These are phyloP conservation scores for Girardia tigrina DNA, from an alignment of 2,888 invertebrate genomes.

Conservation along the genomic window DNA sequence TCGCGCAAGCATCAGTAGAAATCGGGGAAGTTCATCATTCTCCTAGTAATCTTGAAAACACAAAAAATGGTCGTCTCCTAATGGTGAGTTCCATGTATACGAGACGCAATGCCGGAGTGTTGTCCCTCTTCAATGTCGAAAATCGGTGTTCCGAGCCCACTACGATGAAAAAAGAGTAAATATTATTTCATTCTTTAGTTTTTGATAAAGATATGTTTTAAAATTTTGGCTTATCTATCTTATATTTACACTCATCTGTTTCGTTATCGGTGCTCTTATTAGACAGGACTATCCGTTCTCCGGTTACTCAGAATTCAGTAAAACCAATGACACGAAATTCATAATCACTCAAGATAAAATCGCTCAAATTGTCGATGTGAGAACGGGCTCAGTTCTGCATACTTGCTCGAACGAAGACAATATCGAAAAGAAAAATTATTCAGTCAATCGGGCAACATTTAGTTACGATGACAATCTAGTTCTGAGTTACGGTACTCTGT, in stretches of 20 bases:
- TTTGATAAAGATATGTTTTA: too few relatives aligned
- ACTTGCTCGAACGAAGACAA: neutral
- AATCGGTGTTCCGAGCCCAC: neutral
- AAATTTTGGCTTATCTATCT: neutral
- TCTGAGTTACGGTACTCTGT: slow-evolving; percentile 83
- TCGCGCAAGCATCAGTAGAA: neutral
- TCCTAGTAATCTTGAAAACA: neutral
- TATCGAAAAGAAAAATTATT: neutral
- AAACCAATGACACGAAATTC: neutral
- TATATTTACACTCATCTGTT: too few relatives aligned
- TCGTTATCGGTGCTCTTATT: too few relatives aligned
- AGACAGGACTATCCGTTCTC: neutral
- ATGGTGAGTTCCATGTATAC: neutral
- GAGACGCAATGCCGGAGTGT: neutral
- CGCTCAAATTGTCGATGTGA: neutral
- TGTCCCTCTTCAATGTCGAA: neutral
- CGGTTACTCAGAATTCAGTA: neutral
- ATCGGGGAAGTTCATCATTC: neutral
- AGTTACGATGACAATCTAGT: slow-evolving; percentile 81
- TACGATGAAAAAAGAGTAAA: neutral
- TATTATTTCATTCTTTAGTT: too few relatives aligned
- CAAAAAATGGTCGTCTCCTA: neutral
- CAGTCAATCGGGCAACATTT: slow-evolving; percentile 74
- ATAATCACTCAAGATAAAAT: slow-evolving; percentile 12
- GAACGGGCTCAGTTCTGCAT: neutral